These are phyloP conservation scores for Acromyrmex charruanus DNA, from an alignment of 1,140 invertebrate genomes.

Conservation along the genomic window DNA sequence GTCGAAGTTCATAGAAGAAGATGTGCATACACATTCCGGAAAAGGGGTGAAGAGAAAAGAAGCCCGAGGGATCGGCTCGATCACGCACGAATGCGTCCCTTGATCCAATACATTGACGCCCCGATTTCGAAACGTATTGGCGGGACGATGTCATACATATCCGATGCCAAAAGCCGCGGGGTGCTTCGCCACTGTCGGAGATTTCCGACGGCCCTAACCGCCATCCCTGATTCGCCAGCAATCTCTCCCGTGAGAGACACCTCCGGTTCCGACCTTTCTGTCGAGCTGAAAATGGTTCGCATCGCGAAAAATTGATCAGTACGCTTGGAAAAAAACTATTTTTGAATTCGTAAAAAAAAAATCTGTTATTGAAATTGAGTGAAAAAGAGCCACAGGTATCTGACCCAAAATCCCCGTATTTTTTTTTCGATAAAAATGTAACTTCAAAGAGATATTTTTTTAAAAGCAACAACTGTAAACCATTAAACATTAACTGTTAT, in stretches of 20 bases:
- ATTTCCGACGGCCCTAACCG: conserved; percentile 46
- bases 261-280: conserved; percentile 8
- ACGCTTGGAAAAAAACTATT: conserved; percentile 19
- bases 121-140: conserved; percentile 74
- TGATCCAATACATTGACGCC: conserved; percentile 71
- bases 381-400: not conserved
- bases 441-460: not conserved
- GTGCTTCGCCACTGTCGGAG: conserved; percentile 31
- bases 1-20: conserved; percentile 25
- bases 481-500: not conserved
- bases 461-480: not conserved
- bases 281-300: conserved; percentile 31
- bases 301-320: conserved; percentile 29
- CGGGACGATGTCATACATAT: conserved; percentile 76
- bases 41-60: not conserved
- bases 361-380: conserved; percentile 27
- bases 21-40: conserved; percentile 27
- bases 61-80: conserved; percentile 65
- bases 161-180: conserved; percentile 71
- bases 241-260: conserved; percentile 34
- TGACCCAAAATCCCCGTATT: conserved; percentile 13
- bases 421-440: not conserved
- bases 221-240: conserved; percentile 22
- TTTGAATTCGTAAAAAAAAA: not conserved
- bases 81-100: conserved; percentile 71